Evolutionary conservation across 2,113 vertebrate species (phyloP).

Genomic region (Tiliqua scincoides): DNA sequence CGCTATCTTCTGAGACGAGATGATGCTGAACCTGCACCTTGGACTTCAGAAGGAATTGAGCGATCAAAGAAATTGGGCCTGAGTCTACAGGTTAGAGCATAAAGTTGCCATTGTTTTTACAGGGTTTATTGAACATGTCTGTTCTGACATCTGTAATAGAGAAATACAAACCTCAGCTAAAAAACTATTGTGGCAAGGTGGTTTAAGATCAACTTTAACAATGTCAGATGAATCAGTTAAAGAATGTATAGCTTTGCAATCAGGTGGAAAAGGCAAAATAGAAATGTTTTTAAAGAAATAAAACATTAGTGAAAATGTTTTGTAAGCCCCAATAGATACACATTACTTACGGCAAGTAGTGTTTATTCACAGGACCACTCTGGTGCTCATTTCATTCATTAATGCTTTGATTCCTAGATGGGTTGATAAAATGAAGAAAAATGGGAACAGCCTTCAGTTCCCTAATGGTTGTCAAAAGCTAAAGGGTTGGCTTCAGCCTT

Average conservation of each 20-base stretch:
- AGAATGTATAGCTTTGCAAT: not conserved
- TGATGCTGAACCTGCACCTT: conserved; percentile 94
- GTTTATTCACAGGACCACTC: not conserved
- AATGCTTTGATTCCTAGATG: not conserved
- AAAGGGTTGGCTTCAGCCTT: not conserved
- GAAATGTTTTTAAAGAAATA: too few species aligned
- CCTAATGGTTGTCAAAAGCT: not conserved
- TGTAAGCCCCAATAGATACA: not conserved
- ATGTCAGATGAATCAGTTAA: not conserved
- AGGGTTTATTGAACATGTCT: conserved; percentile 25
- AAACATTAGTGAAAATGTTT: not conserved
- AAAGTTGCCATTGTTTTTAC: not conserved
- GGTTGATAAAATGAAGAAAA: not conserved
- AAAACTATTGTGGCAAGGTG: not conserved
- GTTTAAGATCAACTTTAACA: not conserved
- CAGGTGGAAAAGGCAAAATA: too few species aligned
- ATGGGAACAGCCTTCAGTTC: not conserved
- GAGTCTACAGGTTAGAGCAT: conserved; percentile 86
- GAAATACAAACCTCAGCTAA: not conserved
- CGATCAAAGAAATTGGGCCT: conserved; percentile 92
- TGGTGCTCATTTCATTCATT: not conserved
- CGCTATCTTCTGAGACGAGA: conserved; percentile 95
- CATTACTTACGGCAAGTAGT: not conserved
- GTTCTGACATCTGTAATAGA: not conserved
- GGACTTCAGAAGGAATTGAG: conserved; percentile 94